Evolutionary conservation across 2,797 vertebrate genomes (phyloP), one percentile per base, ranked within the genome.

Genomic region (Momotus momota): DNA sequence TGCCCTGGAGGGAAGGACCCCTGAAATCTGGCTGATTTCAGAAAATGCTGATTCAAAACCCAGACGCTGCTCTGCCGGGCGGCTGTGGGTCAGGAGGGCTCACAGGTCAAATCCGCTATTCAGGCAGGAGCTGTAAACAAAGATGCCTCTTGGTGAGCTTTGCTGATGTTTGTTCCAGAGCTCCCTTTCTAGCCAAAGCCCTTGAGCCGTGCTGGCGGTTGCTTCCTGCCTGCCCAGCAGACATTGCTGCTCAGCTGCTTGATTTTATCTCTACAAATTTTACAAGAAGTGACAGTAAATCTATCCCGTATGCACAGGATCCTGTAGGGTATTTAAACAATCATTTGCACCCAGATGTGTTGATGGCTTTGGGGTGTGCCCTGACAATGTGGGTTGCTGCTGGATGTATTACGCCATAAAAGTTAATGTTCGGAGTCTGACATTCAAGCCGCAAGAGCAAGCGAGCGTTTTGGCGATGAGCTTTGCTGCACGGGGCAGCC

Each of bases 281-380:
- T 70, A 92, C 61, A 69, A 85, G 93, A 89, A 86, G 85, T 75
- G 93, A 91, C 90, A 92, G 87, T 72, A 88, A 94, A 94, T 95
- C 89, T 51, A 79, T 92, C 70, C 70, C 0, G 1, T 38, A 58
- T 7, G 38, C 73, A 27, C 26, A 78, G 80, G 67, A 80, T 65
- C 1, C 2, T 60, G 75, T 6, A 48, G 79, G 91, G 65, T 65
- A 43, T 93, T 96, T 69, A 86, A 95, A 75, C 33, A 70, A 49
- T 20, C 69, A 25, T 93, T 93, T 1, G 3, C 88, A 87, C 85
- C 81, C 89, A 89, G 87, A 90, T 81, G 83, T 64, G 81, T 66
- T 45, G 79, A 49, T 93, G 57, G 81, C 92, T 93, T 80, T 83
- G 90, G 88, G 93, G 85, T 80, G 35, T 93, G 86, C 93, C 81